Evolutionary conservation across 2,888 invertebrate genomes (phyloP).

Genomic region (Conchocele bisecta): DNA sequence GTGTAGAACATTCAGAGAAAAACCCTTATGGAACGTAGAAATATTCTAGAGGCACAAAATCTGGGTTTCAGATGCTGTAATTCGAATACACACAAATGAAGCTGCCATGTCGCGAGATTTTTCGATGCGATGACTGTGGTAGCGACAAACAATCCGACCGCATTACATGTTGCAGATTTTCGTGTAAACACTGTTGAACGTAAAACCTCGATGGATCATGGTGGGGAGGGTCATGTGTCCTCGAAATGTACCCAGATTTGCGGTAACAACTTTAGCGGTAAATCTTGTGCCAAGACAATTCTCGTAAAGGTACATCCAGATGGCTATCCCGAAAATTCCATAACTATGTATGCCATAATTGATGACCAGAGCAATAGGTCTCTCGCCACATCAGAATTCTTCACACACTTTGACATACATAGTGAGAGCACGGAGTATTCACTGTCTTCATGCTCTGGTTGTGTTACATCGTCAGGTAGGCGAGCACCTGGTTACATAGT

Average conservation of each 20-base stretch:
- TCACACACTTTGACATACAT: not conserved
- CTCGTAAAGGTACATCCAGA: conserved; percentile 8
- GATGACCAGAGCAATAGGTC: conserved; percentile 35
- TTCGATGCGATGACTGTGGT: conserved; percentile 42
- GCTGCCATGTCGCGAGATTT: conserved; percentile 14
- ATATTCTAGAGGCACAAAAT: conserved; percentile 25
- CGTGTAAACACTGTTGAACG: no score
- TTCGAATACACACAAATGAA: conserved; percentile 24
- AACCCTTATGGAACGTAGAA: conserved; percentile 22
- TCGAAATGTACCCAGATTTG: conserved; percentile 20
- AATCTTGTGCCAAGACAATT: conserved; percentile 29
- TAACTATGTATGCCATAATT: conserved; percentile 12
- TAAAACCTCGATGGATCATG: no score
- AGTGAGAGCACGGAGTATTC: conserved; percentile 10
- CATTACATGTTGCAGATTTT: conserved; percentile 36
- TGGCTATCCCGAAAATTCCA: not conserved
- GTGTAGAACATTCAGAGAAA: conserved; percentile 24
- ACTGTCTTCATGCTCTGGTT: conserved; percentile 8
- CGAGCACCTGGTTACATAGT: conserved; percentile 21
- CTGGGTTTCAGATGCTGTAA: conserved; percentile 44
- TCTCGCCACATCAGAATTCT: conserved; percentile 23
- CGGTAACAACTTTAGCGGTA: not conserved
- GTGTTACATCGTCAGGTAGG: conserved; percentile 2
- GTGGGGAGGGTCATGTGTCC: no score
- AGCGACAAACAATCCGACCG: conserved; percentile 32